Conservation (phyloP, 2,113 vertebrate genomes). For the Helogale parvula region DNA sequence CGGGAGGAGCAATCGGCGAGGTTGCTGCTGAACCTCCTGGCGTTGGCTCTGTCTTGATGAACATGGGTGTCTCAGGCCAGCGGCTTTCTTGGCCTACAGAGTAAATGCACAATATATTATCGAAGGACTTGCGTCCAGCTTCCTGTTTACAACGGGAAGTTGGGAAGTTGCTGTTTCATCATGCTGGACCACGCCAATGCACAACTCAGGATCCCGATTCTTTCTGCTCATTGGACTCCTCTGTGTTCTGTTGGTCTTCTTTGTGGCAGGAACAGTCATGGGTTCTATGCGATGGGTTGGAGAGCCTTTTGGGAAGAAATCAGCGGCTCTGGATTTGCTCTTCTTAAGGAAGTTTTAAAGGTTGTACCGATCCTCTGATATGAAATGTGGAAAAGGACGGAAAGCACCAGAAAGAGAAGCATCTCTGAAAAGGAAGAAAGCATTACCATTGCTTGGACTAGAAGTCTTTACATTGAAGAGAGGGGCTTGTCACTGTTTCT, state of each 20-base stretch:
- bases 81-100: constrained; percentile 95
- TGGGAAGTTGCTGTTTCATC: constrained; percentile 89
- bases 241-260: constrained; percentile 96
- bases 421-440: not conserved
- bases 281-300: constrained; percentile 94
- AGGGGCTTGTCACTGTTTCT: constrained; percentile 38
- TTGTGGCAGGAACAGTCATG: constrained; percentile 97
- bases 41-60: constrained; percentile 96
- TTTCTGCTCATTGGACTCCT: constrained; percentile 96
- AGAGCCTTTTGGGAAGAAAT: constrained; percentile 45
- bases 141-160: constrained; percentile 96
- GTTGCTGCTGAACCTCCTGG: constrained; percentile 95
- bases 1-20: constrained; percentile 95
- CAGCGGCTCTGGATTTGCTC: constrained; percentile 58
- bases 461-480: not conserved
- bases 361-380: not conserved
- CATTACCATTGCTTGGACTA: not conserved
- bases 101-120: constrained; percentile 93
- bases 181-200: constrained; percentile 96
- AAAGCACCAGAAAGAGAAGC: constrained; percentile 28
- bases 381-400: not conserved
- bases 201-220: constrained; percentile 92
- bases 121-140: constrained; percentile 96
- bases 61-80: constrained; percentile 93
- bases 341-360: constrained; percentile 66